A percentile compares a stretch with the other conserved stretches of the same genome.
Evolutionary conservation across 2,113 vertebrate genomes (phyloP).

Genomic region (Triplophysa rosa): DNA sequence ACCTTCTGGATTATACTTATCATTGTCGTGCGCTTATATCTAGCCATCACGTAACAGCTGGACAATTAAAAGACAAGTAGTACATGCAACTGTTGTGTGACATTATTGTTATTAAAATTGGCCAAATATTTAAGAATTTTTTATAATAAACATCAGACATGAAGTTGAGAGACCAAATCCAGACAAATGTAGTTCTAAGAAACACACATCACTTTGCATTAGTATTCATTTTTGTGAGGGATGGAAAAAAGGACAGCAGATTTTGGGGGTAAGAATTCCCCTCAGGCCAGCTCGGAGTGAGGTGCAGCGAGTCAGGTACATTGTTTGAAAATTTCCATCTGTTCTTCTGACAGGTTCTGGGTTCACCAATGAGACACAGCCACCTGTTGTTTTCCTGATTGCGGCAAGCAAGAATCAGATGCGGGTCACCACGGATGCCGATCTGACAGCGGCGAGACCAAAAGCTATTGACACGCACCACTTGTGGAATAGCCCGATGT

Average conservation of each 20-base stretch:
- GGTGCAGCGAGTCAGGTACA: conserved; percentile 6
- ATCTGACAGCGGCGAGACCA: conserved; percentile 45
- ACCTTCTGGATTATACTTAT: no score
- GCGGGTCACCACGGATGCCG: conserved; percentile 46
- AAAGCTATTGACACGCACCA: conserved; percentile 47
- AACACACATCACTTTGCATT: neutral
- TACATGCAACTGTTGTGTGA: no score
- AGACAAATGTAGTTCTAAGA: neutral
- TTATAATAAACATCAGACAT: no score
- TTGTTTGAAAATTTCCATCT: conserved; percentile 45
- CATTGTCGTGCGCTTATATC: no score
- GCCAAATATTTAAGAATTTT: no score
- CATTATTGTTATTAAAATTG: no score
- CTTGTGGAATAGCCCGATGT: conserved; percentile 35
- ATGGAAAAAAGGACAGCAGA: neutral
- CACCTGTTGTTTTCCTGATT: conserved; percentile 61
- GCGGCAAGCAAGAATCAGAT: conserved; percentile 43
- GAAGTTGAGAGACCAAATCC: neutral
- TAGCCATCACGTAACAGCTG: no score
- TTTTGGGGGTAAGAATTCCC: conserved; percentile 30
- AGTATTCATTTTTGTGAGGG: neutral
- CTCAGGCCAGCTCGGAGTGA: conserved; percentile 17
- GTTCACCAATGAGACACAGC: conserved; percentile 32
- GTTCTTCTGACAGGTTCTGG: conserved; percentile 41
- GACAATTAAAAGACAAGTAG: no score